Conservation (phyloP, 2,888 invertebrate genomes). For the Rhorus exstirpatorius region DNA sequence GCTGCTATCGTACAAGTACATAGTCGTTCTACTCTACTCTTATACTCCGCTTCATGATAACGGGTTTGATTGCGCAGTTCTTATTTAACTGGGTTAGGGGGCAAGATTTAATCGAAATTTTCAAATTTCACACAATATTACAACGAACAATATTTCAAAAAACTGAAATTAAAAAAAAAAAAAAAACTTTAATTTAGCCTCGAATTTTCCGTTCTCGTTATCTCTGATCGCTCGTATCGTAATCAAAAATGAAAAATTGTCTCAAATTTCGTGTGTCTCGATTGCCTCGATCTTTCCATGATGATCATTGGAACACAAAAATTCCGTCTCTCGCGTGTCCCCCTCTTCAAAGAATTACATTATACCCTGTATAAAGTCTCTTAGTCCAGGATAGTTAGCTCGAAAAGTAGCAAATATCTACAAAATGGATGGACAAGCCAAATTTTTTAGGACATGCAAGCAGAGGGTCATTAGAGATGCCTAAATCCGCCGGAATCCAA, state of each 20-base stretch:
- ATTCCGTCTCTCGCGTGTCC: not conserved
- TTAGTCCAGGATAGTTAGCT: no score
- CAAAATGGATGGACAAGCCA: no score
- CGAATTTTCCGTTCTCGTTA: not conserved
- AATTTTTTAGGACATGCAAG: no score
- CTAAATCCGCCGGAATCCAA: no score
- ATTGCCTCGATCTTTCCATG: not conserved
- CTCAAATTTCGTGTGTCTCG: not conserved
- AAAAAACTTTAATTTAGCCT: not conserved
- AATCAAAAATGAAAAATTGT: not conserved
- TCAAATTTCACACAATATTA: not conserved
- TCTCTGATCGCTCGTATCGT: not conserved
- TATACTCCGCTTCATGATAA: not conserved
- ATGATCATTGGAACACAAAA: not conserved
- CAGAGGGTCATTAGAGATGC: no score
- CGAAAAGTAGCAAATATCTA: no score
- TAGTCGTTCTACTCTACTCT: constrained; percentile 21
- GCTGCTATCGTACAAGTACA: constrained; percentile 29
- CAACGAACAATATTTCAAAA: not conserved
- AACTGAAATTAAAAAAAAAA: not conserved
- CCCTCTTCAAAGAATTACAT: not conserved
- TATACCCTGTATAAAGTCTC: no score
- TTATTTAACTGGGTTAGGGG: no score
- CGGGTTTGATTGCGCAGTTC: no score
- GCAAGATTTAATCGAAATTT: no score